These are phyloP conservation scores for Mohoua ochrocephala DNA, from an alignment of 2,113 vertebrate genomes.

Conservation along the genomic window DNA sequence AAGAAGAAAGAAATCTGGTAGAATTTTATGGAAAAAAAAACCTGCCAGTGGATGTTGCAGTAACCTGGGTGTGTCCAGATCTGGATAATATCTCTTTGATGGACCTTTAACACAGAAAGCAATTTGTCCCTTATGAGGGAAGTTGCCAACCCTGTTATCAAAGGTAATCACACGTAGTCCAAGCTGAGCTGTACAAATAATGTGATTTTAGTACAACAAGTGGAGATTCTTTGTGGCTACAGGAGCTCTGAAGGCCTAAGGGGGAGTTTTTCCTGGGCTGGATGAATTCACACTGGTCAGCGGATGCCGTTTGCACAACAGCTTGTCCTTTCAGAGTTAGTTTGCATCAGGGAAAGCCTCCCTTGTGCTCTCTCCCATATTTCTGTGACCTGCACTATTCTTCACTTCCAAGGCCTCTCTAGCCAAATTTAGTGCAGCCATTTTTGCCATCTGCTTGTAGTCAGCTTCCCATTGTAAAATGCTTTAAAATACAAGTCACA, in stretches of 20 bases:
- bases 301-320: background rate
- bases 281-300: background rate
- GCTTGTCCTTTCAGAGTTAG: background rate
- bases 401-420: background rate
- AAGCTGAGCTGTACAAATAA: background rate
- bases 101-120: background rate
- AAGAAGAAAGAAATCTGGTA: background rate
- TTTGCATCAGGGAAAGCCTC: background rate
- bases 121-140: background rate
- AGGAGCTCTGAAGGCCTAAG: background rate
- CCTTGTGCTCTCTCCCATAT: background rate
- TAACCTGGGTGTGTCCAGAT: fast-evolving
- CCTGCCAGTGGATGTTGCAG: background rate
- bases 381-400: background rate
- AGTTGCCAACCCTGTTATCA: background rate
- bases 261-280: background rate
- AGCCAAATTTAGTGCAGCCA: background rate
- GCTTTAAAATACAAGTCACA: background rate
- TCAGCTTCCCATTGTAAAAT: background rate
- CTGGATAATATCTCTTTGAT: background rate
- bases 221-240: background rate
- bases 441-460: background rate
- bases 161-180: background rate
- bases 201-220: background rate
- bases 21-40: background rate